Percentiles rank a stretch among this genome's conserved stretches.
Evolutionary conservation across 2,888 invertebrate species (phyloP).

Genomic region (Ichneumoninae sp.): DNA sequence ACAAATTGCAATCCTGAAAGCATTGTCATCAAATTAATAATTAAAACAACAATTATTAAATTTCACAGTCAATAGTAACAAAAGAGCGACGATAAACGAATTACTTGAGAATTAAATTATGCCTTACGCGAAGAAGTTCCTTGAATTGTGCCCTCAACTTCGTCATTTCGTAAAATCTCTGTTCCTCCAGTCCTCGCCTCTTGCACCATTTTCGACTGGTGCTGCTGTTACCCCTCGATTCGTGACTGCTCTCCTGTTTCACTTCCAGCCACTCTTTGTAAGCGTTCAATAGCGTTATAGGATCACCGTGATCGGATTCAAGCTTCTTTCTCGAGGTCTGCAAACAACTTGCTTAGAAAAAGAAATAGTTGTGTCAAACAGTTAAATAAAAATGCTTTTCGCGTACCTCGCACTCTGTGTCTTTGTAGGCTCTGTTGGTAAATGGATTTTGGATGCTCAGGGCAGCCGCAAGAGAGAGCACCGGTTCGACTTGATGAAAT

Average conservation of each 20-base stretch:
- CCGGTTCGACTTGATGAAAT: constrained; percentile 94
- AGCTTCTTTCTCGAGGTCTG: constrained; percentile 90
- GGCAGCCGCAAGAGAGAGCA: constrained; percentile 95
- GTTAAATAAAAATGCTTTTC: constrained; percentile 6
- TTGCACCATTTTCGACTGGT: constrained; percentile 92
- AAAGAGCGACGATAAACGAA: not conserved
- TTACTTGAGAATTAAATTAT: not conserved
- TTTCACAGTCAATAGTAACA: not conserved
- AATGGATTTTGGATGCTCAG: constrained; percentile 97
- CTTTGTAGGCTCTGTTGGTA: constrained; percentile 94
- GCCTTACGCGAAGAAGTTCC: constrained; percentile 89
- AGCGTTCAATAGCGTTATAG: constrained; percentile 94
- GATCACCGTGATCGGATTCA: constrained; percentile 98
- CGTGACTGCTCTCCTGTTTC: constrained; percentile 86
- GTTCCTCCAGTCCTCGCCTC: constrained; percentile 96
- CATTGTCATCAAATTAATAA: not conserved
- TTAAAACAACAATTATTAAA: not conserved
- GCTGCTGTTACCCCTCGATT: constrained; percentile 76
- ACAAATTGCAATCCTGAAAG: constrained; percentile 87
- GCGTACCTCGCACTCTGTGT: constrained; percentile 91
- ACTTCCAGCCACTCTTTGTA: constrained; percentile 95
- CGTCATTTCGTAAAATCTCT: constrained; percentile 97
- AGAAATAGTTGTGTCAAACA: constrained; percentile 3
- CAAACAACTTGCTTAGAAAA: constrained; percentile 59
- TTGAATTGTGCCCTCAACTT: constrained; percentile 96